Evolutionary conservation across 2,113 vertebrate genomes (phyloP).

Genomic region (Cyanoderma ruficeps): DNA sequence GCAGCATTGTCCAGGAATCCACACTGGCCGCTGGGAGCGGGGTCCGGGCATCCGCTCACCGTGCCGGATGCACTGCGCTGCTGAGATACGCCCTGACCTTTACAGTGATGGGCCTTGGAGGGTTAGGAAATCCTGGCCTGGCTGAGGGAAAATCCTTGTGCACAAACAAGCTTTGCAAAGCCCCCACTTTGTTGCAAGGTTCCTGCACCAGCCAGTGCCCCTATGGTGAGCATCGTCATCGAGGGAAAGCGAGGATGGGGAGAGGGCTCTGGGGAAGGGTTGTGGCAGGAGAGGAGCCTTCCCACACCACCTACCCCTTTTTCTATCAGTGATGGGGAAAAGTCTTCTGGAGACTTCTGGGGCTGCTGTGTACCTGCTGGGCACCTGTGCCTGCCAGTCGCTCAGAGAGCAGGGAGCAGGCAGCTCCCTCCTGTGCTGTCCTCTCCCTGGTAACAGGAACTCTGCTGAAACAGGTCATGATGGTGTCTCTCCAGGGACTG

Average conservation of each 20-base stretch:
- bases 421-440: background rate
- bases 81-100: background rate
- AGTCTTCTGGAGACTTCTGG: background rate
- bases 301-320: background rate
- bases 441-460: background rate
- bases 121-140: background rate
- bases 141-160: background rate
- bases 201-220: fast-evolving
- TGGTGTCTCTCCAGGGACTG: background rate
- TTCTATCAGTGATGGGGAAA: background rate
- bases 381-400: background rate
- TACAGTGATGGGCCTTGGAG: background rate
- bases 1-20: background rate
- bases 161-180: background rate
- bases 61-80: background rate
- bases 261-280: background rate
- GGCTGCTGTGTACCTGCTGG: background rate
- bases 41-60: background rate
- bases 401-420: background rate
- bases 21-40: background rate
- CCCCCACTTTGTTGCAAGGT: fast-evolving
- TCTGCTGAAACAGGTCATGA: constrained; percentile 18
- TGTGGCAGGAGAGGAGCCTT: background rate
- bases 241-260: fast-evolving
- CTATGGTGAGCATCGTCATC: fast-evolving